A percentile compares a stretch with the other conserved stretches of the same genome.
phyloP scores from a whole-genome alignment of 2,113 vertebrate genomes.

The Aythya baeri region DNA sequence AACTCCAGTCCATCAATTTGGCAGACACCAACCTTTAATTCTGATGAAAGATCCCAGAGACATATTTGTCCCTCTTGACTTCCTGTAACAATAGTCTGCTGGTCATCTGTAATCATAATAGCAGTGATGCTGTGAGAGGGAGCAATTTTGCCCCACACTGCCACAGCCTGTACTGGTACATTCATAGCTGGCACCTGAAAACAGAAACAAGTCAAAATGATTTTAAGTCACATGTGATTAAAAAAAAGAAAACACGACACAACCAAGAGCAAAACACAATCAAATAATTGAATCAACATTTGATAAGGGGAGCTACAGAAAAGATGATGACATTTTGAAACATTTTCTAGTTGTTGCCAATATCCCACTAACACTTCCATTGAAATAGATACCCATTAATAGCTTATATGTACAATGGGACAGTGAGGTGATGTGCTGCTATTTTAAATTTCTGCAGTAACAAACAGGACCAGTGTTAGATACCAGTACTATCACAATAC shows the following conservation, averaged over 20 bases:
- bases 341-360: not conserved
- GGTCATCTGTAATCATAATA: constrained; percentile 83
- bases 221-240: not conserved
- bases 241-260: not conserved
- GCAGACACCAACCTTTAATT: constrained; percentile 76
- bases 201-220: not conserved
- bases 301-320: not conserved
- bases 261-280: not conserved
- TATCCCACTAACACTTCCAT: not conserved
- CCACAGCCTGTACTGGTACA: constrained; percentile 60
- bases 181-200: constrained; percentile 68
- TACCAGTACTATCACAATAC: not conserved
- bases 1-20: not conserved
- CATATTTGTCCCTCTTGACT: constrained; percentile 84
- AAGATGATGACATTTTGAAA: not conserved
- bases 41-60: constrained; percentile 82
- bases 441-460: not conserved
- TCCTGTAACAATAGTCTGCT: constrained; percentile 81
- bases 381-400: not conserved
- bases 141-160: constrained; percentile 78
- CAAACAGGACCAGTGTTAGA: not conserved
- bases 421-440: not conserved
- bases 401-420: not conserved
- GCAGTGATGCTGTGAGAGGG: constrained; percentile 81
- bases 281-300: not conserved